Evolutionary conservation across 2,797 vertebrate genomes (phyloP), one percentile per base, ranked within the genome.

Genomic region (Sebastes cheni): DNA sequence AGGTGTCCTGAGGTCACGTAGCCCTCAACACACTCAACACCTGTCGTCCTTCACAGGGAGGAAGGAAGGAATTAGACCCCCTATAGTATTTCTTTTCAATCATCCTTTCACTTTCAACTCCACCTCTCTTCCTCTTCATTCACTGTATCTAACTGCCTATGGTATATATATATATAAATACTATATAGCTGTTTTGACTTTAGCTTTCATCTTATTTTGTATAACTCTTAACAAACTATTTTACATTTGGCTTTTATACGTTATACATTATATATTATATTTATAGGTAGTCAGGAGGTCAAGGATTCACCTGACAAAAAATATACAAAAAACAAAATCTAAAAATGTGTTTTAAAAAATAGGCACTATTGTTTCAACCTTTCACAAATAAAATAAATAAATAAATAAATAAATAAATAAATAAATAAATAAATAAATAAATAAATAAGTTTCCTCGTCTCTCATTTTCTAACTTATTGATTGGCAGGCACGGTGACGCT

Each of bases 401-500:
- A 32, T 2, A 8, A 8, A 32, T 32, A 8, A 0, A 32, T 32
- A 32, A 9, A 32, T 9, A 3, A 3, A 32, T 32, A 3, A 2
- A 32, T 9, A 1, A 3, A 34, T 34, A 32, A 3, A 32, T 32
- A 32, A 25, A 25, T 25, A 30, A 0, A 29, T 29, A 29, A 0
- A 30, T 30, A 30, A 2, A 29, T 30, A 30, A n/a, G n/a, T n/a
- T n/a, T 25, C 25, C 25, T 25, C 25, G 25, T 25, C 25, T 25
- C 25, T 25, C 25, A 25, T 25, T 25, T 25, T 25, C 25, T 25
- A 25, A 25, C 25, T 60, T 14, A 10, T n/a, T 66, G 1, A 4
- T 42, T 20, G 6, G 11, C 74, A 96, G 95, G 95, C 88, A 66
- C 0, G 81, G 79, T 0, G 85, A 90, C 55, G 23, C 34, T 12